Base-by-base conservation (phyloP, 2,797 vertebrate species). In the Notolabrus celidotus region DNA sequence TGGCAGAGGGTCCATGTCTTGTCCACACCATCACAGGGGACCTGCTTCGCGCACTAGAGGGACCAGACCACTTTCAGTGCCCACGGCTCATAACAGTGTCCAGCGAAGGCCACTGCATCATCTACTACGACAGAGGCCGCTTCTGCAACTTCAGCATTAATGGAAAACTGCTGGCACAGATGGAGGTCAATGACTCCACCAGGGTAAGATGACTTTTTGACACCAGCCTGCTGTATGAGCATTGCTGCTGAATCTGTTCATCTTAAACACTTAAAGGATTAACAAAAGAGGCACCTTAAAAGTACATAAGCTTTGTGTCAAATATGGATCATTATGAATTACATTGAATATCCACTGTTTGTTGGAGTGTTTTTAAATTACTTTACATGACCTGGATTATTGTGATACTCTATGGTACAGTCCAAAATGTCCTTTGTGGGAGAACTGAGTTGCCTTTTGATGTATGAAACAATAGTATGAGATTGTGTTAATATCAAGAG, bases 111-210 rank as follows among this genome's bases (percentile, higher is more conserved):
- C 98, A 99, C 92, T 99, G 98, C 86, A 97, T 99, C 93, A 97
- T 99, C 88, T 97, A 96, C 94, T 99, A 98, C 2, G 97, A 99
- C 83, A 90, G 97, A 79, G 97, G 98, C n/a, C 92, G 93, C 57
- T 98, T 99, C 94, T 99, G 96, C 93, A 99, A 98, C 91, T 99
- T 99, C 94, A 99, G 98, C 94, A 98, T 99, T 80, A 99, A 99
- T 54, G 98, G 98, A 65, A 99, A 99, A 89, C 95, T 98, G 84
- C 90, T 99, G 90, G 97, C 96, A 77, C 97, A 98, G 83, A 99
- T 99, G 97, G 98, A 99, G 86, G 94, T 99, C 91, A 97, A 94
- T 41, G 98, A 99, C 82, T 97, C 96, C 80, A 97, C 95, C 72
- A 94, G 96, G 92, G 97, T 99, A 91, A 74, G 90, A 5, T 33